Evolutionary conservation across 2,113 vertebrate genomes (phyloP).

Genomic region (Gulo gulo): DNA sequence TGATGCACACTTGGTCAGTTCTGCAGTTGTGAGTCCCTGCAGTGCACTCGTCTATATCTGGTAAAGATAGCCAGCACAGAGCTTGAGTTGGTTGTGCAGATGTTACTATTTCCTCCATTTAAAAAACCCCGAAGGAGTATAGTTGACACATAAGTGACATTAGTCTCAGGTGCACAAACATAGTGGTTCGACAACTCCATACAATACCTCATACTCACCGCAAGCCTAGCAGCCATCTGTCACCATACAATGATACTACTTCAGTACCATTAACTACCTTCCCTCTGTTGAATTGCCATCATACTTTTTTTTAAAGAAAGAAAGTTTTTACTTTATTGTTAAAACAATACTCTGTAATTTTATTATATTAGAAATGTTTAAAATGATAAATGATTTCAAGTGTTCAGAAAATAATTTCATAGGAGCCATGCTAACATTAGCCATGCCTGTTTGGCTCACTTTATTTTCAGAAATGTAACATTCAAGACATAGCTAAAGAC

Average conservation of each 20-base stretch:
- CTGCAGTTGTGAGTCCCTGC: constrained; percentile 90
- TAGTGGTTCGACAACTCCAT: background rate
- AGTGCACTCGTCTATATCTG: constrained; percentile 95
- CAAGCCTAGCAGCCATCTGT: background rate
- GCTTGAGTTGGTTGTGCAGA: background rate
- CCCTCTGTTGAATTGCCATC: background rate
- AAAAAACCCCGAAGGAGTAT: background rate
- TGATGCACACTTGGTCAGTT: constrained; percentile 91
- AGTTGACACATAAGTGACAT: background rate
- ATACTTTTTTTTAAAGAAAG: background rate
- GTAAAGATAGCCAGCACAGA: constrained; percentile 16
- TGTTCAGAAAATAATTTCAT: constrained; percentile 5
- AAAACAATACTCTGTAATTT: background rate
- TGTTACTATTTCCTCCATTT: background rate
- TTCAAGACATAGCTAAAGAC: background rate
- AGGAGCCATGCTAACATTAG: background rate
- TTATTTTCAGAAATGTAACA: constrained; percentile 33
- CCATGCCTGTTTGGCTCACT: background rate
- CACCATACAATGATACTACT: background rate
- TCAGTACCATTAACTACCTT: background rate
- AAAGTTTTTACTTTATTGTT: constrained; percentile 39
- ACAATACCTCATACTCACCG: background rate
- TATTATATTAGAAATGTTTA: background rate
- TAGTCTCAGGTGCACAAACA: background rate
- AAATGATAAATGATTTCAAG: constrained; percentile 33